These are phyloP conservation scores for Drosophila acutilabella DNA, from an alignment of 2,888 invertebrate species.

Conservation along the genomic window DNA sequence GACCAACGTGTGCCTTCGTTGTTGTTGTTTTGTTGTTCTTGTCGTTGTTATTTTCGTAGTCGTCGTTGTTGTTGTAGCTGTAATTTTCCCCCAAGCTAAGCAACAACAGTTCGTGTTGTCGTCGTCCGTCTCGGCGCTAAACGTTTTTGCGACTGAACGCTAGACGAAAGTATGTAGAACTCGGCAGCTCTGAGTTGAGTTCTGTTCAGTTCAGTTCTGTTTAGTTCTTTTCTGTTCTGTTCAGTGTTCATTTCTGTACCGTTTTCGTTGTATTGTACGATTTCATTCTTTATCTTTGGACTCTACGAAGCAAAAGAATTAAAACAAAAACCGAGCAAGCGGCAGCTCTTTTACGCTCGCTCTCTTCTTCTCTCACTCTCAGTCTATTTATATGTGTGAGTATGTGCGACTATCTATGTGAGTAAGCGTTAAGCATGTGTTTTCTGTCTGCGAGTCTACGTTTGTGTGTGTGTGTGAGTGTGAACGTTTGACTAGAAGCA, in stretches of 20 bases:
- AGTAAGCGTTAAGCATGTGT: slow-evolving; percentile 11
- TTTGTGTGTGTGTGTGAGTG: slow-evolving; percentile 16
- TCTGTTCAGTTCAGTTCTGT: slow-evolving; percentile 18
- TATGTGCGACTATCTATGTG: slow-evolving; percentile 43
- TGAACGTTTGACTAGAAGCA: slow-evolving; percentile 58
- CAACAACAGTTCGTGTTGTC: slow-evolving; percentile 34
- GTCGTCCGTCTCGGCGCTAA: slow-evolving; percentile 68
- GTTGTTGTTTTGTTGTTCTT: slow-evolving; percentile 25
- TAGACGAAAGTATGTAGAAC: slow-evolving; percentile 83
- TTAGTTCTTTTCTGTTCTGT: slow-evolving; percentile 12
- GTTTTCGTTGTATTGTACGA: slow-evolving; percentile 36
- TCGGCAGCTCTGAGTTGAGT: slow-evolving; percentile 51
- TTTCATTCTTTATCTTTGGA: slow-evolving; percentile 70
- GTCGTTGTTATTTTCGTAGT: slow-evolving; percentile 19
- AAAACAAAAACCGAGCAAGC: slow-evolving; percentile 74
- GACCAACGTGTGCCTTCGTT: slow-evolving; percentile 16
- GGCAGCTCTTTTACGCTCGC: slow-evolving; percentile 5
- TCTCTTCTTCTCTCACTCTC: slow-evolving; percentile 6
- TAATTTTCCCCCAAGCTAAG: slow-evolving; percentile 50
- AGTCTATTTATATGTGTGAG: slow-evolving; percentile 19
- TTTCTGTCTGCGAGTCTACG: slow-evolving; percentile 5
- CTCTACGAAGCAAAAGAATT: slow-evolving; percentile 73
- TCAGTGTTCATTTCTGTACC: slow-evolving; percentile 29
- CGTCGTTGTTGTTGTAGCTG: slow-evolving; percentile 30
- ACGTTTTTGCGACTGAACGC: slow-evolving; percentile 79